phyloP scores from a whole-genome alignment of 2,888 invertebrate species.

The Sialis fuliginosa region DNA sequence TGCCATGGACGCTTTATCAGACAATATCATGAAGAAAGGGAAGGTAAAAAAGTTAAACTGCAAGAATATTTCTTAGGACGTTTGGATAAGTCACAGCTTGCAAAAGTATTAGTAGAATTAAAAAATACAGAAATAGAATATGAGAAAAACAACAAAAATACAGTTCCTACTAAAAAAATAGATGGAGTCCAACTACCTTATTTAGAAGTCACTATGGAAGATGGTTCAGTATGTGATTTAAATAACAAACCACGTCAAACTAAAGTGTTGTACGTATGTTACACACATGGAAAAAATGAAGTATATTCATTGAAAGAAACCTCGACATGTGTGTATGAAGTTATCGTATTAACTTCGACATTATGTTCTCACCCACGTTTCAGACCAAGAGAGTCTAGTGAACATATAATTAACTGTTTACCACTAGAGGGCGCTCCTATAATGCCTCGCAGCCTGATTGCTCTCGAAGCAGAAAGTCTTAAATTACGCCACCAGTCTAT shows the following conservation, averaged over 20 bases:
- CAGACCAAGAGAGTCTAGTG: conserved; percentile 58
- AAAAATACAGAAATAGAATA: conserved; percentile 28
- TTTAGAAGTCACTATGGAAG: conserved; percentile 68
- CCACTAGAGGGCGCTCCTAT: conserved; percentile 46
- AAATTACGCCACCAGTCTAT: conserved; percentile 43
- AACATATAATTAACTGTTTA: conserved; percentile 57
- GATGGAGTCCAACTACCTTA: conserved; percentile 82
- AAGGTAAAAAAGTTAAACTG: conserved; percentile 61
- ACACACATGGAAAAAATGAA: conserved; percentile 74
- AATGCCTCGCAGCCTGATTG: conserved; percentile 53
- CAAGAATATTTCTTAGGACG: conserved; percentile 77
- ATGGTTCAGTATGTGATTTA: conserved; percentile 84
- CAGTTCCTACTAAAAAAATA: conserved; percentile 47
- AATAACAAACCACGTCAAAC: conserved; percentile 70
- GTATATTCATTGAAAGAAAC: conserved; percentile 86
- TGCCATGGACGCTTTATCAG: conserved; percentile 83
- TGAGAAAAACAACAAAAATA: conserved; percentile 33
- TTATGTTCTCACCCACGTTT: conserved; percentile 84
- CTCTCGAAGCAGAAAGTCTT: conserved; percentile 53
- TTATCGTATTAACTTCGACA: conserved; percentile 68
- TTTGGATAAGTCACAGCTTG: conserved; percentile 48
- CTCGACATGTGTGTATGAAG: conserved; percentile 88
- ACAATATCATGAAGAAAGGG: conserved; percentile 92
- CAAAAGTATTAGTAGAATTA: conserved; percentile 33
- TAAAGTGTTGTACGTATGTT: conserved; percentile 76